These are phyloP conservation scores for Chromobotia macracanthus DNA, from an alignment of 2,797 vertebrate species.

Conservation along the genomic window DNA sequence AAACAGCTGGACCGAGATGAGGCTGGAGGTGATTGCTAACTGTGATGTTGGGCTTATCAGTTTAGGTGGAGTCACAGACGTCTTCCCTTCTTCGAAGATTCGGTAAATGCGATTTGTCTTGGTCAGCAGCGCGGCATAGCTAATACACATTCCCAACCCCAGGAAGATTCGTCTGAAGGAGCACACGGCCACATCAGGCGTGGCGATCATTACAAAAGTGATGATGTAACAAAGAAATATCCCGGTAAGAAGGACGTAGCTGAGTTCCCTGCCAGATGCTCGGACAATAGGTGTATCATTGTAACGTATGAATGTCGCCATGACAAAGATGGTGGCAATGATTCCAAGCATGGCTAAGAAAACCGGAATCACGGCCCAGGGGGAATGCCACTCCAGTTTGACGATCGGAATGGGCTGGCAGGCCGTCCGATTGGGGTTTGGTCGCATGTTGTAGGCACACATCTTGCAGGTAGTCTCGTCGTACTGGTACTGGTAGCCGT, in stretches of 20 bases:
- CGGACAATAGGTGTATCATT: constrained; percentile 97
- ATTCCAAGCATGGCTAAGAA: constrained; percentile 98
- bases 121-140: constrained; percentile 94
- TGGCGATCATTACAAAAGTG: constrained; percentile 98
- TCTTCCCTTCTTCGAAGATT: constrained; percentile 98
- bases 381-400: constrained; percentile 98
- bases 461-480: constrained; percentile 93
- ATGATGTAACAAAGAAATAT: constrained; percentile 99
- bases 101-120: constrained; percentile 99
- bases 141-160: constrained; percentile 98
- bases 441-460: constrained; percentile 91
- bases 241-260: constrained; percentile 94
- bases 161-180: constrained; percentile 95
- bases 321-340: constrained; percentile 94
- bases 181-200: constrained; percentile 91
- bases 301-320: constrained; percentile 95
- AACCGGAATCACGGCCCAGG: constrained; percentile 95
- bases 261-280: constrained; percentile 95
- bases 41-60: constrained; percentile 98
- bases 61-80: constrained; percentile 91
- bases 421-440: constrained; percentile 90
- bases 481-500: constrained; percentile 94
- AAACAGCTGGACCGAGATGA: constrained; percentile 94
- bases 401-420: constrained; percentile 95
- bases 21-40: constrained; percentile 92